These are phyloP conservation scores for Congeria kusceri DNA, from an alignment of 2,888 invertebrate genomes.

Conservation along the genomic window DNA sequence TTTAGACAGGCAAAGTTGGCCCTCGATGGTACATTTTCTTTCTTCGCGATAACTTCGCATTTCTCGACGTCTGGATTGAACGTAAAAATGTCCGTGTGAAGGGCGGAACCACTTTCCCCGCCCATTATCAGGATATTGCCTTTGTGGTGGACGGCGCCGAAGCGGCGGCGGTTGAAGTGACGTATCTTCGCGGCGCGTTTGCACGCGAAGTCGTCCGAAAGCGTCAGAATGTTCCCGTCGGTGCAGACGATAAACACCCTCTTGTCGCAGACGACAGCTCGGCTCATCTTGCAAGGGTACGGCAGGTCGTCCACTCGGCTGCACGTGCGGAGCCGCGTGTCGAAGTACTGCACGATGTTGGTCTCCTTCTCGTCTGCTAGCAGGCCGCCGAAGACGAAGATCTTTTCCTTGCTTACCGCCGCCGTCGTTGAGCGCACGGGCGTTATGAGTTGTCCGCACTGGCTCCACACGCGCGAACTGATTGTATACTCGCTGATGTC, in stretches of 20 bases:
- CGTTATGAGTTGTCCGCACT: slow-evolving; percentile 59
- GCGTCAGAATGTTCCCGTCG: slow-evolving; percentile 69
- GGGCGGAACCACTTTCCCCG: slow-evolving; percentile 66
- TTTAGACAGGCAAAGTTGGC: slow-evolving; percentile 74
- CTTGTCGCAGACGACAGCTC: slow-evolving; percentile 71
- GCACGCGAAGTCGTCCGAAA: slow-evolving; percentile 62
- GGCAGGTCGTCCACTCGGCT: slow-evolving; percentile 66
- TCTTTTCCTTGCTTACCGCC: slow-evolving; percentile 71
- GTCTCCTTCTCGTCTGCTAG: slow-evolving; percentile 70
- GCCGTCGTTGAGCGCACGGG: slow-evolving; percentile 72
- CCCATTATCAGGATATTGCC: slow-evolving; percentile 68
- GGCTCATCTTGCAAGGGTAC: slow-evolving; percentile 68
- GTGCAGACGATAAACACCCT: slow-evolving; percentile 71
- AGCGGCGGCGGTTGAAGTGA: slow-evolving; percentile 69
- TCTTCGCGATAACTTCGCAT: slow-evolving; percentile 44
- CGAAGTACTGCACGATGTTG: slow-evolving; percentile 72
- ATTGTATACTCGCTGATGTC: slow-evolving; percentile 72
- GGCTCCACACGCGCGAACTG: slow-evolving; percentile 64
- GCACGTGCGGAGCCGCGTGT: slow-evolving; percentile 66
- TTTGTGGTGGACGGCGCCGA: slow-evolving; percentile 68
- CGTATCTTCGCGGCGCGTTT: slow-evolving; percentile 63
- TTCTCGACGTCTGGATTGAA: slow-evolving; percentile 67
- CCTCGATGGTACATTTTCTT: slow-evolving; percentile 66
- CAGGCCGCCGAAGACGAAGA: slow-evolving; percentile 74
- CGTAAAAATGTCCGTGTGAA: slow-evolving; percentile 68